These are phyloP conservation scores for Nothoprocta pentlandii DNA, from an alignment of 2,113 vertebrate species.

Conservation along the genomic window DNA sequence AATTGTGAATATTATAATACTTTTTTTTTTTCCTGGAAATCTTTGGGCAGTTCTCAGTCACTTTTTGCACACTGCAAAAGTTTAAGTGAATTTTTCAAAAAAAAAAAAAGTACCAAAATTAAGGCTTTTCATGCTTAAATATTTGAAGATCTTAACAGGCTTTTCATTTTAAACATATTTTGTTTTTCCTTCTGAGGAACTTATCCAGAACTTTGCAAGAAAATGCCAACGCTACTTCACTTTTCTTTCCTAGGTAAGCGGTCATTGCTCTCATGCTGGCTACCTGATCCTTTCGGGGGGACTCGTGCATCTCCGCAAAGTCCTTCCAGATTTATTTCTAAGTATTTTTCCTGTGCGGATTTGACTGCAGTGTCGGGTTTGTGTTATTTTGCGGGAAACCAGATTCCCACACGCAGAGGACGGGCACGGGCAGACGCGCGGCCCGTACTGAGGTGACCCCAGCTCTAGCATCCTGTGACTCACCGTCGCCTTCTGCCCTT, in stretches of 20 bases:
- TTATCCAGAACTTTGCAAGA: neutral
- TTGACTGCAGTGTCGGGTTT: neutral
- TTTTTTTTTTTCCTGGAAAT: constrained; percentile 40
- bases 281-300: rapidly evolving
- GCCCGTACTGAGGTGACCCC: constrained; percentile 17
- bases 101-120: neutral
- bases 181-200: neutral
- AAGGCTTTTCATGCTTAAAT: neutral
- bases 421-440: neutral
- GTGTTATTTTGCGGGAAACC: neutral
- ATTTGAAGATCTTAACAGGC: neutral
- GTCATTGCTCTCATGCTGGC: neutral
- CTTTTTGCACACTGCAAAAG: constrained; percentile 28
- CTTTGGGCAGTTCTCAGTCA: constrained; percentile 24
- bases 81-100: constrained; percentile 28
- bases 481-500: neutral
- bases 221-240: neutral
- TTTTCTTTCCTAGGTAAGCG: neutral
- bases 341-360: neutral
- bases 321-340: neutral
- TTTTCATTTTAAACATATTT: neutral
- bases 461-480: constrained; percentile 40
- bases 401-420: neutral
- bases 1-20: constrained; percentile 40
- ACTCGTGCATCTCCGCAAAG: neutral